Evolutionary conservation across 92 coral and sea anemone genomes (phyloP).

Genomic region (Ricordea florida): DNA sequence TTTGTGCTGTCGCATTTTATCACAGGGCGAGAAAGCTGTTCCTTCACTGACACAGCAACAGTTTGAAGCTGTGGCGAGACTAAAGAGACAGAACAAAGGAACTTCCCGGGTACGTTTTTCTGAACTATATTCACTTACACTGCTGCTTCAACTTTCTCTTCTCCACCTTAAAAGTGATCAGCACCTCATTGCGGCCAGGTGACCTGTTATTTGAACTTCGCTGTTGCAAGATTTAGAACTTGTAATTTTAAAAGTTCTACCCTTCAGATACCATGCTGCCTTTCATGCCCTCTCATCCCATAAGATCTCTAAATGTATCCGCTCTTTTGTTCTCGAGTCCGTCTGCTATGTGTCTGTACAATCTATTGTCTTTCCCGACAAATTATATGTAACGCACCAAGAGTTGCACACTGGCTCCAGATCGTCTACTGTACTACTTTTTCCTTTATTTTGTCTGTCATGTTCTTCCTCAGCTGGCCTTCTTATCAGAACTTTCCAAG

Average conservation of each 20-base stretch:
- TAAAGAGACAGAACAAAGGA: conserved; percentile 76
- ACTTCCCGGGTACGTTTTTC: conserved; percentile 88
- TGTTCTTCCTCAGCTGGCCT: conserved; percentile 84
- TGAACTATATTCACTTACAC: not conserved
- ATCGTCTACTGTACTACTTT: not conserved
- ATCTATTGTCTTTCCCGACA: too few species aligned
- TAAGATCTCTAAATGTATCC: too few species aligned
- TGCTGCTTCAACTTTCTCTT: not conserved
- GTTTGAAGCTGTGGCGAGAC: conserved; percentile 69
- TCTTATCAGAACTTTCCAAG: conserved; percentile 78
- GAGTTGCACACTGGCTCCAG: too few species aligned
- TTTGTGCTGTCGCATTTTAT: not conserved
- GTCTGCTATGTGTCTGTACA: too few species aligned
- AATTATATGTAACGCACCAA: too few species aligned
- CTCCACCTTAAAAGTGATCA: too few species aligned
- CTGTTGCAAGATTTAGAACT: not conserved
- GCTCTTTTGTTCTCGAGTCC: too few species aligned
- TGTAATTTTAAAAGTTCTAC: too few species aligned
- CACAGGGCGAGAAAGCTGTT: conserved; percentile 51
- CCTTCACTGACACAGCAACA: conserved; percentile 68
- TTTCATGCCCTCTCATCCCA: too few species aligned
- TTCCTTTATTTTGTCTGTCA: not conserved
- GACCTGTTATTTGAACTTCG: not conserved
- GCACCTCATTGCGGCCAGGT: too few species aligned
- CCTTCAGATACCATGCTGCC: too few species aligned